Evolutionary conservation across 2,113 vertebrate species (phyloP).

Genomic region (Peromyscus leucopus): DNA sequence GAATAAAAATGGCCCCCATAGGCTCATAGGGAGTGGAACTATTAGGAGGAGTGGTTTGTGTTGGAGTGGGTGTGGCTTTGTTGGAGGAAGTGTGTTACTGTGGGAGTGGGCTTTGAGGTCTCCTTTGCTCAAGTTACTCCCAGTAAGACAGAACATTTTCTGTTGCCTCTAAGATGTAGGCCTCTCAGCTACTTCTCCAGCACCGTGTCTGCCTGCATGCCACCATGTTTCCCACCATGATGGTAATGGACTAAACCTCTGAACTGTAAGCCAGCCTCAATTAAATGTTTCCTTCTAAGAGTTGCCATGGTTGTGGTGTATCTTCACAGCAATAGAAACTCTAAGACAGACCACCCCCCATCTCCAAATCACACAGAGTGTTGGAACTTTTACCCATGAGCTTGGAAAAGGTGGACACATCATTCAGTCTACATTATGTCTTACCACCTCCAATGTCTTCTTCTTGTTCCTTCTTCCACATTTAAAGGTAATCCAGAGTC

Average conservation of each 20-base stretch:
- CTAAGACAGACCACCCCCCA: not conserved
- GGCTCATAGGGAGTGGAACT: not conserved
- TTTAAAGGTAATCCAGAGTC: not conserved
- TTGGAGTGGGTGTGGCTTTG: not conserved
- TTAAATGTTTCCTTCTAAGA: not conserved
- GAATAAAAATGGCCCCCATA: not conserved
- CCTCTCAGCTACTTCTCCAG: not conserved
- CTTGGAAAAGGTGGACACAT: not conserved
- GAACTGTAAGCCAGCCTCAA: not conserved
- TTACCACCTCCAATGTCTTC: not conserved
- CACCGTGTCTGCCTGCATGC: not conserved
- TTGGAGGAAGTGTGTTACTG: not conserved
- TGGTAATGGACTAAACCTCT: not conserved
- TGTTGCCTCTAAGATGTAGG: not conserved
- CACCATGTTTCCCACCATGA: not conserved
- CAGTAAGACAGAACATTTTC: not conserved
- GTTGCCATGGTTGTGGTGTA: not conserved
- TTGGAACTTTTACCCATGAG: not conserved
- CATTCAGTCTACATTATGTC: not conserved
- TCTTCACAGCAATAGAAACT: not conserved
- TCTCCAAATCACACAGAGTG: not conserved
- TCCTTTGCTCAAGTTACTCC: not conserved
- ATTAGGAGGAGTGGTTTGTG: not conserved
- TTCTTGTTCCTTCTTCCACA: not conserved
- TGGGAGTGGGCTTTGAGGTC: not conserved